phyloP scores from a whole-genome alignment of 2,113 vertebrate species.

The Cinclus cinclus region DNA sequence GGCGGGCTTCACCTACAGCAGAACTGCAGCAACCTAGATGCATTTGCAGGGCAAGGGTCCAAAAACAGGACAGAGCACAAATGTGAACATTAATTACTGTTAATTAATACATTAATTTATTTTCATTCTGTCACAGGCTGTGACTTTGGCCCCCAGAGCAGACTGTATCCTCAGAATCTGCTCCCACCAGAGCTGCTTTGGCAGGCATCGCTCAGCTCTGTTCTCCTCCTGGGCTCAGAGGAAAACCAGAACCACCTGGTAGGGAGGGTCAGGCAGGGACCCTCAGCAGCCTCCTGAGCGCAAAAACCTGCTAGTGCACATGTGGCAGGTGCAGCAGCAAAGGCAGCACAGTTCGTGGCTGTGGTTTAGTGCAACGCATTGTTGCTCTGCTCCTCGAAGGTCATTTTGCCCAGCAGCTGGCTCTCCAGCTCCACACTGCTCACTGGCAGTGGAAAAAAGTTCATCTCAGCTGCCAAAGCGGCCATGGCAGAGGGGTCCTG shows the following conservation, averaged over 20 bases:
- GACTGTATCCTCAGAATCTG: slow-evolving; percentile 12
- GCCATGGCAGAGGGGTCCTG: slow-evolving; percentile 96
- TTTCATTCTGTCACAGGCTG: slow-evolving; percentile 40
- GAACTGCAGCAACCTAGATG: background rate
- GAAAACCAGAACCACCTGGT: background rate
- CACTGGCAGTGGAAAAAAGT: slow-evolving; percentile 89
- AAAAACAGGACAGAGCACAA: slow-evolving; percentile 1
- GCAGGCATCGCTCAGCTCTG: background rate
- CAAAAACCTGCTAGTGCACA: background rate
- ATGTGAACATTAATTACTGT: slow-evolving; percentile 71
- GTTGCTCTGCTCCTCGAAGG: slow-evolving; percentile 78
- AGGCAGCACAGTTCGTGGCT: background rate
- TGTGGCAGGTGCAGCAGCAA: background rate
- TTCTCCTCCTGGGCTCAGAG: slow-evolving; percentile 29
- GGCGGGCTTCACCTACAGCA: background rate
- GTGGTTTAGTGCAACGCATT: slow-evolving; percentile 63
- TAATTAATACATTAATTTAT: slow-evolving; percentile 76
- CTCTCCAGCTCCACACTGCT: slow-evolving; percentile 87
- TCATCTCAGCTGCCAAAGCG: slow-evolving; percentile 94
- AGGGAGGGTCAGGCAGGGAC: background rate
- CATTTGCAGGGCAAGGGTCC: background rate
- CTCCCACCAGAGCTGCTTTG: slow-evolving; percentile 27
- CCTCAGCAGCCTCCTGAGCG: background rate
- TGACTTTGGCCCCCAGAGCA: slow-evolving; percentile 16
- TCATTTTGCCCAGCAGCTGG: slow-evolving; percentile 83